These are phyloP conservation scores for Phocoena sinus DNA, from an alignment of 2,113 vertebrate genomes.

Conservation along the genomic window DNA sequence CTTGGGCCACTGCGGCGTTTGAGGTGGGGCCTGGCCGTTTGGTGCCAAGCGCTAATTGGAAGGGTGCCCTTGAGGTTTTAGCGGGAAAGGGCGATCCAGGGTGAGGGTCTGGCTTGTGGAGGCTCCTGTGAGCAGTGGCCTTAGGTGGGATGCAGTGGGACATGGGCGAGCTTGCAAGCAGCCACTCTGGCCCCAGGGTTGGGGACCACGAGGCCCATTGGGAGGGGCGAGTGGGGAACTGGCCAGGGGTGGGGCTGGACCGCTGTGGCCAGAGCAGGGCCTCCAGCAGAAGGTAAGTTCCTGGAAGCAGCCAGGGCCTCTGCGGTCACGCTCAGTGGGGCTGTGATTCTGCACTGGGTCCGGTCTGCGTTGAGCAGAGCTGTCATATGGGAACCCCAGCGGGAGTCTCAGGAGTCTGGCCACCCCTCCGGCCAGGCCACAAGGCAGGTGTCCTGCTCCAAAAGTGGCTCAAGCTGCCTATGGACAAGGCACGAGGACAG, in stretches of 20 bases:
- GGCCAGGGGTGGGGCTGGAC: not conserved
- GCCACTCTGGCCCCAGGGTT: not conserved
- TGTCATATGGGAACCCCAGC: not conserved
- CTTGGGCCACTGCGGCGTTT: fast-evolving
- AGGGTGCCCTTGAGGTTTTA: too few relatives aligned
- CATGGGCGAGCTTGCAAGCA: not conserved
- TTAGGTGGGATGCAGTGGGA: too few relatives aligned
- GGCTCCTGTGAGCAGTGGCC: not conserved
- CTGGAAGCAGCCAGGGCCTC: not conserved
- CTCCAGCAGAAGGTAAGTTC: not conserved
- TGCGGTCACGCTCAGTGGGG: too few relatives aligned
- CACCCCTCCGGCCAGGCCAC: fast-evolving
- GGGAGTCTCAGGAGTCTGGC: not conserved
- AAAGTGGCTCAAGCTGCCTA: not conserved
- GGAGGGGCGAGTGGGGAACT: not conserved
- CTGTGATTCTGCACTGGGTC: not conserved
- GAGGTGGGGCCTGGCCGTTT: not conserved
- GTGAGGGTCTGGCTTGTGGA: not conserved
- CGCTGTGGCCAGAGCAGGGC: fast-evolving
- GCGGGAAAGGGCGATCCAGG: too few relatives aligned
- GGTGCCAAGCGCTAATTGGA: not conserved
- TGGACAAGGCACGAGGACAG: fast-evolving
- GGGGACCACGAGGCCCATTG: too few relatives aligned
- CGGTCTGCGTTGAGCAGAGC: not conserved
- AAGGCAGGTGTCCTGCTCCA: not conserved